These are phyloP conservation scores for Diachrysia chrysitis DNA, from an alignment of 2,888 invertebrate species.

Conservation along the genomic window DNA sequence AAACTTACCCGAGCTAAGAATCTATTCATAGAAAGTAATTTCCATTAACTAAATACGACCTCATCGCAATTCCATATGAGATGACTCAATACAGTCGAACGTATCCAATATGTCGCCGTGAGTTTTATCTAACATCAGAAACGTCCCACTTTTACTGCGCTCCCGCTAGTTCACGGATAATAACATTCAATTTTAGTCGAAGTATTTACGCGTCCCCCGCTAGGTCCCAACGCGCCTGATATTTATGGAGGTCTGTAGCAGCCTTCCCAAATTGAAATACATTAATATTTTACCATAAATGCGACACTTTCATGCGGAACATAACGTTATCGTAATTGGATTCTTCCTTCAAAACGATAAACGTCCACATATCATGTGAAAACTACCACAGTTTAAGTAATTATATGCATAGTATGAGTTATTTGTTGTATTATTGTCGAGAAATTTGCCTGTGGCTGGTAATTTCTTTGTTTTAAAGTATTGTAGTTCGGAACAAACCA, in stretches of 20 bases:
- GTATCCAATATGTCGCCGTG: constrained; percentile 45
- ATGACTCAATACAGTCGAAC: constrained; percentile 33
- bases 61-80: constrained; percentile 20
- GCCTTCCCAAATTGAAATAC: constrained; percentile 88
- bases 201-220: constrained; percentile 84
- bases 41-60: not conserved
- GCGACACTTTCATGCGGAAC: constrained; percentile 88
- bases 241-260: constrained; percentile 88
- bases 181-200: constrained; percentile 87
- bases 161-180: constrained; percentile 77
- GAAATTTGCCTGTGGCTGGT: constrained; percentile 37
- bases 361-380: constrained; percentile 69
- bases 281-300: constrained; percentile 89
- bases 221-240: constrained; percentile 80
- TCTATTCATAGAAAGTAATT: not conserved
- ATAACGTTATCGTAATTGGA: constrained; percentile 89
- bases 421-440: constrained; percentile 51
- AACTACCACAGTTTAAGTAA: constrained; percentile 65
- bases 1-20: not conserved
- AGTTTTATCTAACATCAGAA: constrained; percentile 65
- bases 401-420: constrained; percentile 57
- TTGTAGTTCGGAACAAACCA: not conserved
- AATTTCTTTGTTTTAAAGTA: not conserved
- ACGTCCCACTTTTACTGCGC: constrained; percentile 63
- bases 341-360: constrained; percentile 83